Evolutionary conservation across 1,140 invertebrate species (phyloP).

Genomic region (Plodia interpunctella): DNA sequence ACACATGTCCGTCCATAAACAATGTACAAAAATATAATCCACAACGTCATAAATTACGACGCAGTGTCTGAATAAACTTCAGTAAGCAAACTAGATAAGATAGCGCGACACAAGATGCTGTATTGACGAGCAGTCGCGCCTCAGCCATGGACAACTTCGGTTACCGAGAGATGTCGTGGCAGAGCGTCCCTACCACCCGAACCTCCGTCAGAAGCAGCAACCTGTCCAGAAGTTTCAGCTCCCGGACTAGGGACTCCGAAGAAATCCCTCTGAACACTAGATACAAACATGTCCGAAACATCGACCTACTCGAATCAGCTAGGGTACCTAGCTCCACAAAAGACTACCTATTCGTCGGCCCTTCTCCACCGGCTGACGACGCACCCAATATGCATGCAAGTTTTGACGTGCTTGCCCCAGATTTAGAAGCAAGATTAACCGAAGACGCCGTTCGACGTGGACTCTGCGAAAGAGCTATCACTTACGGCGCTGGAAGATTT

Average conservation of each 20-base stretch:
- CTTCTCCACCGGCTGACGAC: constrained; percentile 80
- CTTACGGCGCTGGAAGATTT: constrained; percentile 77
- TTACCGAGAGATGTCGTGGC: constrained; percentile 69
- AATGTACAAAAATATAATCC: constrained; percentile 19
- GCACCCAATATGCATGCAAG: constrained; percentile 80
- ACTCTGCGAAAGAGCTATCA: constrained; percentile 79
- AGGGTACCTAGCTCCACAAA: constrained; percentile 54
- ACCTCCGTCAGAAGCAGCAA: constrained; percentile 41
- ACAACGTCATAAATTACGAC: constrained; percentile 57
- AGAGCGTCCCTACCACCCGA: constrained; percentile 42
- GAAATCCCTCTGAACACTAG: constrained; percentile 54
- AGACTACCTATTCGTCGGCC: constrained; percentile 80
- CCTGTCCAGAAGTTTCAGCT: constrained; percentile 41
- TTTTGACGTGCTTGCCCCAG: constrained; percentile 78
- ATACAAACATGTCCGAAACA: constrained; percentile 56
- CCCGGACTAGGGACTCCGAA: constrained; percentile 50
- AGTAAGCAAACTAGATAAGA: constrained; percentile 56
- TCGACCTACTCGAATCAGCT: constrained; percentile 60
- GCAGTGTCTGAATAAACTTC: constrained; percentile 29
- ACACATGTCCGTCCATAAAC: no score
- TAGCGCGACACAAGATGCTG: constrained; percentile 27
- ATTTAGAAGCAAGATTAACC: constrained; percentile 80
- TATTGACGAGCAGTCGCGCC: constrained; percentile 28
- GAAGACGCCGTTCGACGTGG: constrained; percentile 79
- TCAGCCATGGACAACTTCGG: constrained; percentile 60